These are phyloP conservation scores for Diabrotica virgifera DNA, from an alignment of 1,140 invertebrate genomes.

Conservation along the genomic window DNA sequence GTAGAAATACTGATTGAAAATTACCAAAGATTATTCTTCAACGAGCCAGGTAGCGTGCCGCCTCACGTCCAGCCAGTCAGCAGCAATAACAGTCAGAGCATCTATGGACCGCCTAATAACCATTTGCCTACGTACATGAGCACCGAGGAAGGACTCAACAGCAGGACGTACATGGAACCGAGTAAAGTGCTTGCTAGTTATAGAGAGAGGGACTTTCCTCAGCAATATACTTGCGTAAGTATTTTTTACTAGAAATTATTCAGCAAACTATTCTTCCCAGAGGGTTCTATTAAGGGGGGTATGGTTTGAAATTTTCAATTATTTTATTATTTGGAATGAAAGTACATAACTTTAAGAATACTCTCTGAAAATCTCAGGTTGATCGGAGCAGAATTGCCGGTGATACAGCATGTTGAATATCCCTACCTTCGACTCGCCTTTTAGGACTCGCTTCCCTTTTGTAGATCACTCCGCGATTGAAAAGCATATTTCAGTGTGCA, in stretches of 20 bases:
- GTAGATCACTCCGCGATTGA: too few species aligned
- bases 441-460: too few species aligned
- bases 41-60: constrained; percentile 45
- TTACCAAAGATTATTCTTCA: constrained; percentile 74
- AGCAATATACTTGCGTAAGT: constrained; percentile 40
- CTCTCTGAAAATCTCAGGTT: too few species aligned
- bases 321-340: too few species aligned
- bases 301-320: too few species aligned
- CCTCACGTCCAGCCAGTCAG: constrained; percentile 13
- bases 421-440: too few species aligned
- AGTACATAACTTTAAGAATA: too few species aligned
- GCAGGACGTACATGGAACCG: constrained; percentile 19
- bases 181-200: constrained; percentile 16
- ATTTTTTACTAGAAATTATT: constrained; percentile 14
- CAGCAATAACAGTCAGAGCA: constrained; percentile 22
- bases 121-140: constrained; percentile 25
- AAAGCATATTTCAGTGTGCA: too few species aligned
- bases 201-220: constrained; percentile 23
- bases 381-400: too few species aligned
- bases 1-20: constrained; percentile 95
- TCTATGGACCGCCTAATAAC: constrained; percentile 29
- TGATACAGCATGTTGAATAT: too few species aligned
- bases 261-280: too few species aligned
- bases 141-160: constrained; percentile 23
- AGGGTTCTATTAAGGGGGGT: too few species aligned